These are phyloP conservation scores for Psilopogon haemacephalus DNA, from an alignment of 2,113 vertebrate species.

Conservation along the genomic window DNA sequence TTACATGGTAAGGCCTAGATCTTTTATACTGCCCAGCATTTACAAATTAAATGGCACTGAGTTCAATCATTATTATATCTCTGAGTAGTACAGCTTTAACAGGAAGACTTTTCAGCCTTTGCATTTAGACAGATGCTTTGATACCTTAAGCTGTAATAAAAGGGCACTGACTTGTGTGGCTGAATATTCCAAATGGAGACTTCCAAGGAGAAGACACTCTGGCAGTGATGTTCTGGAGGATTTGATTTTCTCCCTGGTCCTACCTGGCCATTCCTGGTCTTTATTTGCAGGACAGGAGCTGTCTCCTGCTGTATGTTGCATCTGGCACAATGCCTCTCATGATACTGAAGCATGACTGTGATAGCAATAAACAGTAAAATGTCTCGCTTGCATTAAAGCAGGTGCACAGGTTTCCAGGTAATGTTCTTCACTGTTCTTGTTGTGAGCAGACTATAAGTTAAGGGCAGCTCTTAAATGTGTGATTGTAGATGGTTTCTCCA, in stretches of 20 bases:
- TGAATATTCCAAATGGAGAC: not conserved
- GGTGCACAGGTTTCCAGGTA: not conserved
- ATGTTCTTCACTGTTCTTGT: not conserved
- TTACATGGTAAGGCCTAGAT: not conserved
- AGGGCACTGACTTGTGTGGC: not conserved
- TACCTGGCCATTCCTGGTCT: not conserved
- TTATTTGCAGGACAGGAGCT: not conserved
- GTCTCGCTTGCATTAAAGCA: not conserved
- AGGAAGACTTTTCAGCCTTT: not conserved
- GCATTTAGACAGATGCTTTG: not conserved
- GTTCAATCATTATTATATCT: not conserved
- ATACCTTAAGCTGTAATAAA: not conserved
- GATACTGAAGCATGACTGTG: not conserved
- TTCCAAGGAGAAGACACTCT: not conserved
- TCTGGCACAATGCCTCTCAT: not conserved
- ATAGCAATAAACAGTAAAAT: not conserved
- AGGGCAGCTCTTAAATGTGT: not conserved
- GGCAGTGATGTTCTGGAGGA: not conserved
- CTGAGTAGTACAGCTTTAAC: not conserved
- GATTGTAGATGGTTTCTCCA: not conserved
- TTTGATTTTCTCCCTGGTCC: not conserved
- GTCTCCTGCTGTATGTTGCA: fast-evolving
- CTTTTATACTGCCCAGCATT: not conserved
- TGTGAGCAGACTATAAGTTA: not conserved
- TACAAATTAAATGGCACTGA: not conserved